Percentiles rank a stretch among this genome's conserved stretches.
Conservation (phyloP, 2,797 vertebrate species). For the Arnoldichthys spilopterus region DNA sequence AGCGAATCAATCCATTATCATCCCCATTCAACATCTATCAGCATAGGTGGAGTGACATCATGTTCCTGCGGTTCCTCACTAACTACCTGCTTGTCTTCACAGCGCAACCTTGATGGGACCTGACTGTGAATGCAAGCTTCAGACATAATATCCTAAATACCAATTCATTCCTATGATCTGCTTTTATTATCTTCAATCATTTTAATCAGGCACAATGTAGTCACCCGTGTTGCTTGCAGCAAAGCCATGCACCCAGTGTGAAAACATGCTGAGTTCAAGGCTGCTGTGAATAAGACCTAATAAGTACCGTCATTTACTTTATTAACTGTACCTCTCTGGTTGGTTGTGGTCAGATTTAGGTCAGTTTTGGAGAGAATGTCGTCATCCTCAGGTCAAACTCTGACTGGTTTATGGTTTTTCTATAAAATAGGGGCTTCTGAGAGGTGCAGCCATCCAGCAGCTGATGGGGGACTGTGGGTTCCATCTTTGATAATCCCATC, state of each 20-base stretch:
- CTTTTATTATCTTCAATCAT: not conserved
- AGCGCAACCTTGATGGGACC: not conserved
- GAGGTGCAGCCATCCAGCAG: too few relatives aligned
- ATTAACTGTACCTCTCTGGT: not conserved
- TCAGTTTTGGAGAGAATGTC: not conserved
- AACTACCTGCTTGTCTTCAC: conserved; percentile 13
- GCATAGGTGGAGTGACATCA: conserved; percentile 19
- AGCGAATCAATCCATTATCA: conserved; percentile 38
- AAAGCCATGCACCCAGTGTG: not conserved
- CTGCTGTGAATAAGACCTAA: not conserved
- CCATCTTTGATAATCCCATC: too few relatives aligned
- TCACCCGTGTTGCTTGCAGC: not conserved
- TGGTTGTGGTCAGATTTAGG: not conserved
- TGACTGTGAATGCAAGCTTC: not conserved
- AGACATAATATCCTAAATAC: not conserved
- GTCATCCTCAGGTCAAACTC: not conserved
- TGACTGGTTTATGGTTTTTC: too few relatives aligned
- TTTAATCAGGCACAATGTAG: not conserved
- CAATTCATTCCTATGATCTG: not conserved
- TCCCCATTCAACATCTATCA: conserved; percentile 14
- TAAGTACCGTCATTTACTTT: not conserved
- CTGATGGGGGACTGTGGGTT: too few relatives aligned
- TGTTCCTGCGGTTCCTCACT: conserved; percentile 15
- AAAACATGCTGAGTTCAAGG: not conserved
- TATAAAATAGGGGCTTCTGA: too few relatives aligned